Percentiles rank a stretch among this genome's conserved stretches.
Conservation (phyloP, 2,113 vertebrate genomes). For the Hystrix brachyura region DNA sequence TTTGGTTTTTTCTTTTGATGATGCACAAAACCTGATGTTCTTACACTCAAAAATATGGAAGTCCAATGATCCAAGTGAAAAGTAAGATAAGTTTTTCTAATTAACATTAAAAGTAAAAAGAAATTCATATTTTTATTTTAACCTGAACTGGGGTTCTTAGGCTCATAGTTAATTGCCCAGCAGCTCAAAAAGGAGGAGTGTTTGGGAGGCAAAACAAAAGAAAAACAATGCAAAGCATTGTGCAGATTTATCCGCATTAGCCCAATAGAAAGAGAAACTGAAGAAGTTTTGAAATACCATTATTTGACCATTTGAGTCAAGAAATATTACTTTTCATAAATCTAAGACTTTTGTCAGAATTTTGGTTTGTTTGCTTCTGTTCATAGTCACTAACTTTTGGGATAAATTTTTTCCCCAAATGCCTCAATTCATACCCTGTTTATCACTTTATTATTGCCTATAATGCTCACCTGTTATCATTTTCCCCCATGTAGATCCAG, state of each 20-base stretch:
- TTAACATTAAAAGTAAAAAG: constrained; percentile 54
- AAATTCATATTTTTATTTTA: background rate
- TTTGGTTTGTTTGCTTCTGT: background rate
- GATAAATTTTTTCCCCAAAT: constrained; percentile 25
- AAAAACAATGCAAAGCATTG: background rate
- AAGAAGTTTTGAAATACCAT: constrained; percentile 27
- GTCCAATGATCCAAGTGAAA: background rate
- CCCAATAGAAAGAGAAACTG: background rate
- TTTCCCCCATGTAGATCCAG: background rate
- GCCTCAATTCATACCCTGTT: background rate
- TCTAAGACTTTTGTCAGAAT: background rate
- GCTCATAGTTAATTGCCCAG: background rate
- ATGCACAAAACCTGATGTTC: background rate
- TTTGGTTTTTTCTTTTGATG: background rate
- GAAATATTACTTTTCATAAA: constrained; percentile 33
- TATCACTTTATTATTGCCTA: background rate
- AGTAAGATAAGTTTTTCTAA: background rate
- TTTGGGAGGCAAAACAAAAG: constrained; percentile 47
- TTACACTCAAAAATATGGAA: constrained; percentile 2
- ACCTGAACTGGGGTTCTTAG: background rate
- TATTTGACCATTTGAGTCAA: constrained; percentile 50
- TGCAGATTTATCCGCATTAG: background rate
- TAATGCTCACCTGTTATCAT: background rate
- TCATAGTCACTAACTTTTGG: background rate
- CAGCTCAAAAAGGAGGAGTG: background rate